A percentile compares a stretch with the other conserved stretches of the same genome.
Conservation (phyloP, 2,888 invertebrate genomes). For the Drosophila emarginata region DNA sequence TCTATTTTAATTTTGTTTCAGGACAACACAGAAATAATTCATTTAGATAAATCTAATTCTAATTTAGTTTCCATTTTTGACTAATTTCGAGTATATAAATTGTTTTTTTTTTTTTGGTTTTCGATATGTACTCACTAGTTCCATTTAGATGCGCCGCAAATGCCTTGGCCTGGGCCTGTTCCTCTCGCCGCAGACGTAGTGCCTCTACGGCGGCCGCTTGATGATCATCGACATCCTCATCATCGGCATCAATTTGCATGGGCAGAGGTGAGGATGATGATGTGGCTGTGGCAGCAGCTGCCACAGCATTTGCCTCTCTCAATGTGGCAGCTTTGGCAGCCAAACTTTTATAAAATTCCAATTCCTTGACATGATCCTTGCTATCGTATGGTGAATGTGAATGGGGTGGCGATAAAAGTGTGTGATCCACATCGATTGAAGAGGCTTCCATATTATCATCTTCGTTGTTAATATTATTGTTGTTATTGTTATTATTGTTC, state of each 20-base stretch:
- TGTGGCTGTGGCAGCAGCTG: constrained; percentile 24
- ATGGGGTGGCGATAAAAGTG: constrained; percentile 62
- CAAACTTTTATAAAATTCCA: constrained; percentile 81
- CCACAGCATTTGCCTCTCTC: constrained; percentile 66
- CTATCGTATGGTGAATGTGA: constrained; percentile 65
- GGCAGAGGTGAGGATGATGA: constrained; percentile 59
- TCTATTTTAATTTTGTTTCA: too few species aligned
- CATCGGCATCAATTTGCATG: constrained; percentile 79
- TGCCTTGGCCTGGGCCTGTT: constrained; percentile 81
- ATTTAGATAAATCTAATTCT: too few species aligned
- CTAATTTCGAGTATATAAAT: neutral
- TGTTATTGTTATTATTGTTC: constrained; percentile 30
- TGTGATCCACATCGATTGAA: constrained; percentile 13
- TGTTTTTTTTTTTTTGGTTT: constrained; percentile 55
- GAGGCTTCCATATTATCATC: constrained; percentile 64
- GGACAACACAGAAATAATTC: too few species aligned
- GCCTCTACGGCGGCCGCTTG: constrained; percentile 44
- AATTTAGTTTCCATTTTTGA: neutral
- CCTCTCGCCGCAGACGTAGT: constrained; percentile 52
- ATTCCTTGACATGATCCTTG: constrained; percentile 80
- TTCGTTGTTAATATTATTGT: constrained; percentile 40
- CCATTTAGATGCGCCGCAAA: constrained; percentile 86
- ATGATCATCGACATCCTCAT: constrained; percentile 55
- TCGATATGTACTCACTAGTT: constrained; percentile 85
- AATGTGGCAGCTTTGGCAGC: constrained; percentile 78